Base-by-base conservation (phyloP, 2,888 invertebrate species). In the Meandrusa payeni region DNA sequence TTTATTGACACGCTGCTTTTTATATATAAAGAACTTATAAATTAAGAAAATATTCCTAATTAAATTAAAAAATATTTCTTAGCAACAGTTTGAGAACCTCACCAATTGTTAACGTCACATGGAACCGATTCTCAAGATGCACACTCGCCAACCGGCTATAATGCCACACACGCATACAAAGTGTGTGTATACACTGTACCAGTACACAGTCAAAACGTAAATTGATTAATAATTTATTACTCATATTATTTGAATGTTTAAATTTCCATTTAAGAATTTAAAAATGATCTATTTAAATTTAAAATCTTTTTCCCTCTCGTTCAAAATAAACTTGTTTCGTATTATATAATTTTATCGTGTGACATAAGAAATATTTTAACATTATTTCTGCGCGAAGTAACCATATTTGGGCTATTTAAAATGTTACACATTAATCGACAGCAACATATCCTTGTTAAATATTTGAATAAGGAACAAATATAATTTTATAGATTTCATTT, bases 21-120 rank as follows among this genome's bases (percentile, higher is more conserved):
- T n/a, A n/a, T n/a, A n/a, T n/a, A n/a, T n/a, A n/a, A n/a, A n/a
- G n/a, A n/a, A n/a, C n/a, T n/a, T n/a, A n/a, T n/a, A n/a, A n/a
- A n/a, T n/a, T n/a, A n/a, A n/a, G n/a, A n/a, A n/a, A n/a, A n/a
- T n/a, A n/a, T n/a, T n/a, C n/a, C n/a, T n/a, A n/a, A n/a, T n/a
- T n/a, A n/a, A n/a, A n/a, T n/a, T n/a, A n/a, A n/a, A n/a, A n/a
- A n/a, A 9, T 7, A 22, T 22, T 9, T 17, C 4, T 3, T 15
- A 3, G 23, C 9, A 9, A 36, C 11, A 49, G 36, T 48, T 48
- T 51, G 48, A 51, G 48, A 51, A 51, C 44, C 32, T 22, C 33
- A 41, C 22, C 41, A 41, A 39, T 32, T 43, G 43, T 38, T 27
- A 39, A 46, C 38, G 36, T 45, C 29, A 39, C 41, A 40, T 27